phyloP scores from a whole-genome alignment of 2,113 vertebrate species.

The Rhinopithecus roxellana region DNA sequence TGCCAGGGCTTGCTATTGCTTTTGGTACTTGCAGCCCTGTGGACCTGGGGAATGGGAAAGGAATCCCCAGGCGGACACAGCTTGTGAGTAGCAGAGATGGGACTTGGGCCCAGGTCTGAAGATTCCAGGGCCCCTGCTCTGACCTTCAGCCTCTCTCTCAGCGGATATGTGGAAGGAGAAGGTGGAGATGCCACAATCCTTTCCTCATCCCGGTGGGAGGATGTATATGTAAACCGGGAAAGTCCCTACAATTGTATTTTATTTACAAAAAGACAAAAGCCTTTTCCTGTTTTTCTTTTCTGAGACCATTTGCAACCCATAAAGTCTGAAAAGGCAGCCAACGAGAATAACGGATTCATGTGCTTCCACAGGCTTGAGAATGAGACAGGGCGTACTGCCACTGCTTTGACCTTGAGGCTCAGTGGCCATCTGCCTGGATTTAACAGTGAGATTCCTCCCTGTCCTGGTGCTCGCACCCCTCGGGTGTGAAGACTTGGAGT shows the following conservation, averaged over 20 bases:
- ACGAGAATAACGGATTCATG: not conserved
- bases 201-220: not conserved
- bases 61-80: not conserved
- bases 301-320: not conserved
- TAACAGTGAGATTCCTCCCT: not conserved
- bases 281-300: not conserved
- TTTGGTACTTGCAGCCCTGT: not conserved
- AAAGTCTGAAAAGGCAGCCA: not conserved
- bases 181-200: not conserved
- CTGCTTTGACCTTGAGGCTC: not conserved
- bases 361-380: not conserved
- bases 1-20: not conserved
- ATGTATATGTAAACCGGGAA: not conserved
- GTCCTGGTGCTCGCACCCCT: too few relatives aligned
- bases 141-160: not conserved
- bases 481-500: not conserved
- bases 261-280: not conserved
- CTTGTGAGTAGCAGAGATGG: not conserved
- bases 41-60: not conserved
- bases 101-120: not conserved
- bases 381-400: not conserved
- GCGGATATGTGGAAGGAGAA: not conserved
- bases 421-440: not conserved
- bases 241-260: not conserved
- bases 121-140: not conserved